These are phyloP conservation scores for Anadara kagoshimensis DNA, from an alignment of 1,140 invertebrate species.

Conservation along the genomic window DNA sequence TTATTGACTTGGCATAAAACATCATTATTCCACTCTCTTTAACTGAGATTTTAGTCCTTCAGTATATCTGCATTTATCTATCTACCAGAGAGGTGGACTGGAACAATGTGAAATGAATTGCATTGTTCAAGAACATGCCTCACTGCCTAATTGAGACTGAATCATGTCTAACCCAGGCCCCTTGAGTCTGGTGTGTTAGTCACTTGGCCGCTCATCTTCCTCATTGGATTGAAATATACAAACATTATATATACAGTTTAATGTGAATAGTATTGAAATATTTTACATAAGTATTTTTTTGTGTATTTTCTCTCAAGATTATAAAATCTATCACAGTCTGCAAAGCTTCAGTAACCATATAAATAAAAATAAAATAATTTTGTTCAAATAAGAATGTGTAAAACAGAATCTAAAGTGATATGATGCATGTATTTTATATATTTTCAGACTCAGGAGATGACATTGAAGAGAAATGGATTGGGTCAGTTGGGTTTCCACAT, in stretches of 20 bases:
- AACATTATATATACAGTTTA: too few relatives aligned
- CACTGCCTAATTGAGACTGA: not conserved
- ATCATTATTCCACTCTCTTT: too few relatives aligned
- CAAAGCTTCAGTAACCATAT: not conserved
- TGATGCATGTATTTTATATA: not conserved
- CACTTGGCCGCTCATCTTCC: not conserved
- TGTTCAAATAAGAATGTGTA: too few relatives aligned
- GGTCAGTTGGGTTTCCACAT: conserved; percentile 96
- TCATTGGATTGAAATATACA: not conserved
- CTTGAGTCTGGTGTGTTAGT: not conserved
- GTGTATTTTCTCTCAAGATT: not conserved
- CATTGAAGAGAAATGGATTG: conserved; percentile 84
- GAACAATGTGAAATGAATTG: too few relatives aligned
- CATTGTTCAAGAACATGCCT: too few relatives aligned
- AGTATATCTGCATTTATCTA: too few relatives aligned
- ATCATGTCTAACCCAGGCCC: not conserved
- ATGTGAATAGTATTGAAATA: too few relatives aligned
- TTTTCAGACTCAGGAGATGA: conserved; percentile 81
- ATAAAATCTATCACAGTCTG: not conserved
- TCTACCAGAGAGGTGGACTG: too few relatives aligned
- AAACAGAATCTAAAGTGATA: too few relatives aligned
- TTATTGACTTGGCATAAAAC: too few relatives aligned
- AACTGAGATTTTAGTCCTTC: too few relatives aligned
- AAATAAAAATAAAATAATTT: not conserved
- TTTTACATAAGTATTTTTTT: not conserved